A percentile compares a stretch with the other conserved stretches of the same genome.
These are phyloP conservation scores for Dioctria rufipes DNA, from an alignment of 2,888 invertebrate genomes.

Conservation along the genomic window DNA sequence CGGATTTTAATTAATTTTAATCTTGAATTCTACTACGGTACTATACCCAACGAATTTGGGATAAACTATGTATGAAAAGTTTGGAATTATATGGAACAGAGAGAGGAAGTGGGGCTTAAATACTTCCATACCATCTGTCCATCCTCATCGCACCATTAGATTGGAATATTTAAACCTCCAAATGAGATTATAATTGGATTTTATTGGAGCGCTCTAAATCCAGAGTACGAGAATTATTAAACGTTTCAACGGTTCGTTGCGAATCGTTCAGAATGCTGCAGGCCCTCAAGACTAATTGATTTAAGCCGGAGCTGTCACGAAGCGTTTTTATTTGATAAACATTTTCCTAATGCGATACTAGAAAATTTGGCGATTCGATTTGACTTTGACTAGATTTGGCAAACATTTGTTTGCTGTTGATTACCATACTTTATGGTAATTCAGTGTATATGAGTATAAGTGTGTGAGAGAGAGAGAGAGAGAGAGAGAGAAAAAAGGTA, in stretches of 20 bases:
- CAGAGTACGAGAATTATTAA: constrained; percentile 10
- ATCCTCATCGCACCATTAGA: not conserved
- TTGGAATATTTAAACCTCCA: constrained; percentile 27
- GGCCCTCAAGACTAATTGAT: not conserved
- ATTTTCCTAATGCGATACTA: no score
- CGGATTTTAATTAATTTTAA: constrained; percentile 46
- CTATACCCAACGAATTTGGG: not conserved
- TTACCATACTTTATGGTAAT: no score
- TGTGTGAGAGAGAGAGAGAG: no score
- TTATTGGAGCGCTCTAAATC: constrained; percentile 28
- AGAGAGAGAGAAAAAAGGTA: no score
- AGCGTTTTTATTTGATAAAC: constrained; percentile 24
- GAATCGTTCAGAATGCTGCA: constrained; percentile 12
- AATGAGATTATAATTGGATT: constrained; percentile 37
- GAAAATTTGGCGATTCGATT: no score
- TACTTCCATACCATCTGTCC: no score
- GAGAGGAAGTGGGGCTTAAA: no score
- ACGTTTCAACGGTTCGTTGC: not conserved
- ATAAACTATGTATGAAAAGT: no score
- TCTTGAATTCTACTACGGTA: not conserved
- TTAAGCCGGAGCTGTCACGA: constrained; percentile 6
- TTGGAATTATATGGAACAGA: no score
- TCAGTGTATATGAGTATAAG: no score
- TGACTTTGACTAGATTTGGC: no score
- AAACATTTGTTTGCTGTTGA: no score